phyloP scores from a whole-genome alignment of 2,888 invertebrate genomes.

The Halocaridina rubra region DNA sequence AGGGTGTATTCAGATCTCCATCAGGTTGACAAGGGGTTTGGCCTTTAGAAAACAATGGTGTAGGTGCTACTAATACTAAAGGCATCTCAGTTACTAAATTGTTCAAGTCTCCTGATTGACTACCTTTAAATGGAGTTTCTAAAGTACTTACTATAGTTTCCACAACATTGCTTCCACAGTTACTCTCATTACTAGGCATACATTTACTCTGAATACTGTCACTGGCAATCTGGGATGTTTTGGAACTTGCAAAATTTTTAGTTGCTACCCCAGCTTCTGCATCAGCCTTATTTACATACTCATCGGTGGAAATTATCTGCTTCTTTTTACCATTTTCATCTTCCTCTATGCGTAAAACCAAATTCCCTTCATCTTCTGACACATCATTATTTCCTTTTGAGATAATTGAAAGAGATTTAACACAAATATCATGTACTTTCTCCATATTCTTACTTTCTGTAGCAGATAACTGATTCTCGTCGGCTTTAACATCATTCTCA shows the following conservation, averaged over 20 bases:
- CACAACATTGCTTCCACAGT: too few relatives aligned
- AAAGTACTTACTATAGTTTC: too few relatives aligned
- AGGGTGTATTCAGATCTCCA: conserved; percentile 36
- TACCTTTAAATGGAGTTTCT: conserved; percentile 25
- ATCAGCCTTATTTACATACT: too few relatives aligned
- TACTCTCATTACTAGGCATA: too few relatives aligned
- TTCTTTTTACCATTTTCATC: too few relatives aligned
- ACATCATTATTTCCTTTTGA: neutral
- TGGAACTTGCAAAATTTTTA: neutral
- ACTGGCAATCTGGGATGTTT: neutral
- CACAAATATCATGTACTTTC: neutral
- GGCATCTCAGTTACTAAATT: neutral
- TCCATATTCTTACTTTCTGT: neutral
- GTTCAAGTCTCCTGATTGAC: neutral
- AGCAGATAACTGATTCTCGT: neutral
- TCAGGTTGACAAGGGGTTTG: neutral
- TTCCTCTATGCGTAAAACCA: conserved; percentile 32
- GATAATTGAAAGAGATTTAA: neutral
- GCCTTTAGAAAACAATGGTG: conserved; percentile 12
- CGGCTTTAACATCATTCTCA: neutral
- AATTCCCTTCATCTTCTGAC: conserved; percentile 34
- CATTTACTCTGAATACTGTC: too few relatives aligned
- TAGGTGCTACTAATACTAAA: conserved; percentile 27
- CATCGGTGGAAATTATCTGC: neutral
- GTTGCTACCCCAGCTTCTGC: neutral